phyloP scores from a whole-genome alignment of 1,140 invertebrate genomes.

The Drosophila subobscura region DNA sequence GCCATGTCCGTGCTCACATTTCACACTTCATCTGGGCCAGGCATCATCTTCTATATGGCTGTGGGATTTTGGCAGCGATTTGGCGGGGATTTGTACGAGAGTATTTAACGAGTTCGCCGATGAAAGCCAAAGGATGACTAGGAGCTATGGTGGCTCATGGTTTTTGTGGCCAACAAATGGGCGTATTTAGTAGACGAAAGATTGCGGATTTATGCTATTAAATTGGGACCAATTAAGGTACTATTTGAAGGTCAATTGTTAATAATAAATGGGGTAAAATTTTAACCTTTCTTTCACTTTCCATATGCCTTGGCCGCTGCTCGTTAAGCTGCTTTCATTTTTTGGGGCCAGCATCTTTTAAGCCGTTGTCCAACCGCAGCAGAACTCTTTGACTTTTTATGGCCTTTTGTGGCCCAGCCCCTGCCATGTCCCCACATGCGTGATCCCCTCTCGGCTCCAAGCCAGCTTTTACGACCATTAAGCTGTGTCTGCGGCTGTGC shows the following conservation, averaged over 20 bases:
- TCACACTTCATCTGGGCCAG: conserved; percentile 58
- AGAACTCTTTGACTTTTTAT: conserved; percentile 40
- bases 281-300: too few species aligned
- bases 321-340: too few species aligned
- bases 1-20: conserved; percentile 48
- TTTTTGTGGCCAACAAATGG: conserved; percentile 1
- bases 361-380: neutral
- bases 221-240: neutral
- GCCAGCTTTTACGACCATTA: neutral
- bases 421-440: conserved; percentile 13
- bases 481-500: too few species aligned
- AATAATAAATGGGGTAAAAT: too few species aligned
- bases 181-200: neutral
- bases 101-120: conserved; percentile 12
- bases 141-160: conserved; percentile 23
- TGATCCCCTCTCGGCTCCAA: conserved; percentile 18
- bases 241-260: too few species aligned
- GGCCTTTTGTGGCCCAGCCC: conserved; percentile 18
- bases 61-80: neutral
- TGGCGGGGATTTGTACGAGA: conserved; percentile 18
- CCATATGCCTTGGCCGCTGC: neutral
- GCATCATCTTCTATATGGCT: conserved; percentile 1
- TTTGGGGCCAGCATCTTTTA: neutral
- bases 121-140: neutral
- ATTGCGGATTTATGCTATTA: neutral